Conservation (phyloP, 2,797 vertebrate species). For the Sphenopsis melanotis region DNA sequence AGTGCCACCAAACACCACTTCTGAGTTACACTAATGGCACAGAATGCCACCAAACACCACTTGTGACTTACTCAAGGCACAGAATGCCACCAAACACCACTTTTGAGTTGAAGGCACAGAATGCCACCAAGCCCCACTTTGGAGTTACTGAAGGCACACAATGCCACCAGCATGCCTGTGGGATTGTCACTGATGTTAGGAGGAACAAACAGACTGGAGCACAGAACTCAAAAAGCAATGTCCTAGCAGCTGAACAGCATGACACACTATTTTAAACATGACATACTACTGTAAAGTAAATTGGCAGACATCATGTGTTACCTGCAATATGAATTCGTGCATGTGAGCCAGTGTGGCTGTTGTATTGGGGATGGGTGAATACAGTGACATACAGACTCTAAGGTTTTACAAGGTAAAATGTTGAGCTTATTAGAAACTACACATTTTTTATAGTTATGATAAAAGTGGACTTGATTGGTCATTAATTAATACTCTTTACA, state of each 20-base stretch:
- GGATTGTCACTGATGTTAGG: not conserved
- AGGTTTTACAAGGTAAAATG: not conserved
- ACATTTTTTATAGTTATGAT: not conserved
- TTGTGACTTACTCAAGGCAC: fast-evolving
- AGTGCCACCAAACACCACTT: too few relatives aligned
- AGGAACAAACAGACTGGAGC: not conserved
- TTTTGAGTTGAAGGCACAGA: too few relatives aligned
- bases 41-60: too few relatives aligned
- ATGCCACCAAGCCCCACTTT: too few relatives aligned
- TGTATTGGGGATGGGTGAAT: not conserved
- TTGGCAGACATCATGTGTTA: not conserved
- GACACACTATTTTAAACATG: not conserved
- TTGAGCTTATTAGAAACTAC: not conserved
- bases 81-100: too few relatives aligned
- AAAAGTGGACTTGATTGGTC: not conserved
- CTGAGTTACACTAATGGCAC: fast-evolving
- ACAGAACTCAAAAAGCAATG: not conserved
- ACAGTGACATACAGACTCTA: not conserved
- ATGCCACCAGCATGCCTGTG: not conserved
- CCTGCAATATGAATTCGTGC: not conserved
- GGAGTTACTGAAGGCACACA: too few relatives aligned
- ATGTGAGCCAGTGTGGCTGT: not conserved
- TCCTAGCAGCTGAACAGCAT: not conserved
- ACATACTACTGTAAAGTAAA: not conserved
- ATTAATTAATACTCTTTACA: not conserved